phyloP scores from a whole-genome alignment of 2,113 vertebrate genomes.

The Gorsachius goisagi region DNA sequence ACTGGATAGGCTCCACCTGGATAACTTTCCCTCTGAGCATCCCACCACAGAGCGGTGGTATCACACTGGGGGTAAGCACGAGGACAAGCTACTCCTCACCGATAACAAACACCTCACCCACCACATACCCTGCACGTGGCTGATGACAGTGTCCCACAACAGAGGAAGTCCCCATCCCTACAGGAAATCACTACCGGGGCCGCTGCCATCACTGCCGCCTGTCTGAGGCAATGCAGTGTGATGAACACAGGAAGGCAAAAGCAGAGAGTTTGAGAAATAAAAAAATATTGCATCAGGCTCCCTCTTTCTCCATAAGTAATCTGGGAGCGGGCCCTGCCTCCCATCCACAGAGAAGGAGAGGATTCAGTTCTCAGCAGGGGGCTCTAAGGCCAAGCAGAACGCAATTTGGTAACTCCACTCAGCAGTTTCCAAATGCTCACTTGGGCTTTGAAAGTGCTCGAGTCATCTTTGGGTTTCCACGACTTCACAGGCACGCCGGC shows the following conservation, averaged over 20 bases:
- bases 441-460: background rate
- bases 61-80: fast-evolving
- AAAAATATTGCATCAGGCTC: background rate
- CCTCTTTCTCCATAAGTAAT: background rate
- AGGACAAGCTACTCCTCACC: background rate
- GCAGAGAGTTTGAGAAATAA: background rate
- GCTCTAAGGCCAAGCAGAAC: background rate
- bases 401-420: background rate
- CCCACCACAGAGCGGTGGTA: background rate
- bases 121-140: background rate
- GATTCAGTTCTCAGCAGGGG: background rate
- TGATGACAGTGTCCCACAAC: background rate
- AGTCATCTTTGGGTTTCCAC: background rate
- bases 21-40: background rate
- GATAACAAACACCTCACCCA: background rate
- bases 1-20: background rate
- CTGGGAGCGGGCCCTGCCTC: background rate
- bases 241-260: conserved; percentile 18
- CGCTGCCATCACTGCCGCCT: background rate
- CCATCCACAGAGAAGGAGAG: background rate
- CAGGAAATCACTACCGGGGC: background rate
- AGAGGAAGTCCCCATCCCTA: background rate
- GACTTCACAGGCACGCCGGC: background rate
- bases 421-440: background rate
- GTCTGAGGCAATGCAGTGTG: background rate